Percentiles rank a stretch among this genome's conserved stretches.
These are phyloP conservation scores for Drosophila burlai DNA, from an alignment of 1,140 invertebrate genomes.

Conservation along the genomic window DNA sequence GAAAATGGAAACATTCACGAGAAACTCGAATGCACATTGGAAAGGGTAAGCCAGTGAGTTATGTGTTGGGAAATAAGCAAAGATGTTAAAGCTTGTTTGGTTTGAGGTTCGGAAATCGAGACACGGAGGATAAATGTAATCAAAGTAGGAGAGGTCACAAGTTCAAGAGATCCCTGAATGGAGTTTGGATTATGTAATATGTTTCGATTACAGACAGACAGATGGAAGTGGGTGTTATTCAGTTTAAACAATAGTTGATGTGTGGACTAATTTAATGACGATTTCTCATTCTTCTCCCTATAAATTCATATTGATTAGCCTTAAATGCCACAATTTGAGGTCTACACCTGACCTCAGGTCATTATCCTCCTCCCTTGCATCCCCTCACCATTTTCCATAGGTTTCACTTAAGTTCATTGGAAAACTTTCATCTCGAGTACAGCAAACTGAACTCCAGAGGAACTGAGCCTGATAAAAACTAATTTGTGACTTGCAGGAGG, in stretches of 20 bases:
- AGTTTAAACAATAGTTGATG: neutral
- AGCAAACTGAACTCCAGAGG: slow-evolving; percentile 18
- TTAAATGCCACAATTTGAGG: neutral
- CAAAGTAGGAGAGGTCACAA: neutral
- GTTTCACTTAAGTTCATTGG: slow-evolving; percentile 37
- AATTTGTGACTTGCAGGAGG: slow-evolving; percentile 52
- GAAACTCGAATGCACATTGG: neutral
- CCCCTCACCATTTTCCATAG: neutral
- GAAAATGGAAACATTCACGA: slow-evolving; percentile 20
- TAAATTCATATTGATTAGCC: too few relatives aligned
- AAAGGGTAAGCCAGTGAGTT: slow-evolving; percentile 9
- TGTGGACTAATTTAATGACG: neutral
- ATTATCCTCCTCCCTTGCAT: slow-evolving; percentile 4
- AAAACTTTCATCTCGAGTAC: slow-evolving; percentile 49
- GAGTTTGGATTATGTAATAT: neutral
- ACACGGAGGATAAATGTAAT: neutral
- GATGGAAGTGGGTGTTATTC: neutral
- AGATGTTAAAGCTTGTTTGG: neutral
- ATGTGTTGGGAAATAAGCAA: neutral
- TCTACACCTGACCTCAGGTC: slow-evolving; percentile 16
- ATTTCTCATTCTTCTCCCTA: neutral
- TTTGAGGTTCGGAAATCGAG: neutral
- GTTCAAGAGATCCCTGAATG: neutral
- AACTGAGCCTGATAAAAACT: slow-evolving; percentile 62
- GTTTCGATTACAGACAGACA: neutral